phyloP scores from a whole-genome alignment of 2,797 vertebrate species.

The Poecilia gillii region DNA sequence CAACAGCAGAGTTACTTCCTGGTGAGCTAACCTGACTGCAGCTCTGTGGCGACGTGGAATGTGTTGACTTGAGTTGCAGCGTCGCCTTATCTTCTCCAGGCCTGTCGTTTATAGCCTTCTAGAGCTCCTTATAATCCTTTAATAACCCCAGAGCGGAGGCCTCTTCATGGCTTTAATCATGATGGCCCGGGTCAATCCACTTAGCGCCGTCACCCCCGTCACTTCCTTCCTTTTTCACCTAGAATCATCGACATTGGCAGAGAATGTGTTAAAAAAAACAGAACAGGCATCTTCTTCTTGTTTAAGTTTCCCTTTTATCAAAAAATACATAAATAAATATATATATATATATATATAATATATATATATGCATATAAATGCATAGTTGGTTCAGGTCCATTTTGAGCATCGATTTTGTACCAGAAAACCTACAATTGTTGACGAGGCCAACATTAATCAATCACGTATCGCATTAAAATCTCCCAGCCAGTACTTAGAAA shows the following conservation, averaged over 20 bases:
- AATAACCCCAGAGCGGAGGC: constrained; percentile 58
- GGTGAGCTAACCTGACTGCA: background rate
- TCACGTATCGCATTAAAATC: background rate
- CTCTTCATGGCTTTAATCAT: constrained; percentile 54
- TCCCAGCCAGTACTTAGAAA: background rate
- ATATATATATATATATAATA: too few species aligned
- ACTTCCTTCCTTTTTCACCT: constrained; percentile 47
- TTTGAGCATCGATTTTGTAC: background rate
- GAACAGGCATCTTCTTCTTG: background rate
- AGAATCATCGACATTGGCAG: background rate
- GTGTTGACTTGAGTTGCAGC: constrained; percentile 42
- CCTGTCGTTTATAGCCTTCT: constrained; percentile 44
- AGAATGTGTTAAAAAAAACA: constrained; percentile 2
- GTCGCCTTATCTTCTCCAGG: constrained; percentile 60
- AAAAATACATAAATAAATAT: too few species aligned
- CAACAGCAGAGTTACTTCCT: background rate
- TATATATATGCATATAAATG: too few species aligned
- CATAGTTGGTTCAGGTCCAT: background rate
- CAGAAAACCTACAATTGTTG: background rate
- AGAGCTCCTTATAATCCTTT: constrained; percentile 55
- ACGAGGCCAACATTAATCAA: background rate
- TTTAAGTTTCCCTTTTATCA: background rate
- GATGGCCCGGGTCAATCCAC: constrained; percentile 60
- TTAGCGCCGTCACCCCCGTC: constrained; percentile 50
- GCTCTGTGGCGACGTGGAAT: constrained; percentile 31